Base-by-base conservation (phyloP, 2,888 invertebrate species). In the Drosophila lacicola region DNA sequence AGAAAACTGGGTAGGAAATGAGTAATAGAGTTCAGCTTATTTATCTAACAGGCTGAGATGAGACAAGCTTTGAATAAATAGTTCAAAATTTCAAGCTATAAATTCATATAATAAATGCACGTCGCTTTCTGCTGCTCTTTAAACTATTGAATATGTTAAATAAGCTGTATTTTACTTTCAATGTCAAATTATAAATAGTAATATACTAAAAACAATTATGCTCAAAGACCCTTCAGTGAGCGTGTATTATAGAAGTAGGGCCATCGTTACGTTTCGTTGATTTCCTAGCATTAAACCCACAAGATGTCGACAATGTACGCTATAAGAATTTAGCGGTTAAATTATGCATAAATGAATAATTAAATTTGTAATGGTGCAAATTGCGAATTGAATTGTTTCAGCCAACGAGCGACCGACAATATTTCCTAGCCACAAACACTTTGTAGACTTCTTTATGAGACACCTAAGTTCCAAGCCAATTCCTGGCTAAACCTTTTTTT, bases 281-380 rank as follows among this genome's bases (percentile, higher is more conserved):
- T 44, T 74, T 70, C 68, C 42, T 45, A 50, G 63, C 44, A 62
- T 46, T 65, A 50, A 78, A 66, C 47, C 61, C 55, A 55, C 60
- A 54, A 29, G 29, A 29, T 29, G 64, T 39, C 61, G 50, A 44
- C 57, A 17, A 65, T 65, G 56, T 64, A 65, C 63, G 75, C 57
- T 67, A 49, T 68, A 68, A 66, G 57, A 82, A 76, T 68, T 82
- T 82, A 88, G 88, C 83, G 86, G 88, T 86, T 82, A 73, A 74
- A 60, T 83, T 89, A 65, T 78, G 82, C 82, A 86, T 90, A 82
- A 86, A 90, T 90, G 90, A 90, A 90, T 88, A 88, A 78, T 80
- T 90, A 83, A 78, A 13, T 42, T 89, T 78, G 75, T 82, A 88
- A 78, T 89, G 84, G 88, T 88, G 90, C 75, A 90, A 90, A 90